Evolutionary conservation across 1,140 invertebrate genomes (phyloP).

Genomic region (Heliconius hewitsoni): DNA sequence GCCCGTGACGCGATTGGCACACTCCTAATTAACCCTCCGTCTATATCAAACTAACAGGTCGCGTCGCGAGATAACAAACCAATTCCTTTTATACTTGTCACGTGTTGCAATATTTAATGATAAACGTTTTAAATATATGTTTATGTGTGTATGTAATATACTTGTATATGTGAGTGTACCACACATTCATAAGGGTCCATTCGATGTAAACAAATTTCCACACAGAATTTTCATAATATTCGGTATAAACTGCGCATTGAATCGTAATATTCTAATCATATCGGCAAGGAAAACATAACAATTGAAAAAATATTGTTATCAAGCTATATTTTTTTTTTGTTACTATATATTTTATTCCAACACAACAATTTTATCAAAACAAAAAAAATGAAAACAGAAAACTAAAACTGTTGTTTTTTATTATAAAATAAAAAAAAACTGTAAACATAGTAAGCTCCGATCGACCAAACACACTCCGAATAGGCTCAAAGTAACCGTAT

Average conservation of each 20-base stretch:
- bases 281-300: too few species aligned
- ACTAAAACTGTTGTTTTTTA: too few species aligned
- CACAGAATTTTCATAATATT: too few species aligned
- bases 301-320: too few species aligned
- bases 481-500: not conserved
- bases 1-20: slow-evolving; percentile 61
- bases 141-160: not conserved
- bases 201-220: too few species aligned
- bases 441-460: not conserved
- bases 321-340: too few species aligned
- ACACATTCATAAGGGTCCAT: too few species aligned
- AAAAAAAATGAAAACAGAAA: not conserved
- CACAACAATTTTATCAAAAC: not conserved
- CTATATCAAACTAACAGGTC: slow-evolving; percentile 34
- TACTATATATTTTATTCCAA: too few species aligned
- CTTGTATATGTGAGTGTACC: not conserved
- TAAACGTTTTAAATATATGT: not conserved
- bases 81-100: not conserved
- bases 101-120: not conserved
- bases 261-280: too few species aligned
- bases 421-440: too few species aligned
- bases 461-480: not conserved
- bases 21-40: slow-evolving; percentile 62
- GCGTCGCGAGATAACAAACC: slow-evolving; percentile 16
- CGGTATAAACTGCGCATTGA: too few species aligned